These are phyloP conservation scores for Atopsyche davidsoni DNA, from an alignment of 1,140 invertebrate genomes.

Conservation along the genomic window DNA sequence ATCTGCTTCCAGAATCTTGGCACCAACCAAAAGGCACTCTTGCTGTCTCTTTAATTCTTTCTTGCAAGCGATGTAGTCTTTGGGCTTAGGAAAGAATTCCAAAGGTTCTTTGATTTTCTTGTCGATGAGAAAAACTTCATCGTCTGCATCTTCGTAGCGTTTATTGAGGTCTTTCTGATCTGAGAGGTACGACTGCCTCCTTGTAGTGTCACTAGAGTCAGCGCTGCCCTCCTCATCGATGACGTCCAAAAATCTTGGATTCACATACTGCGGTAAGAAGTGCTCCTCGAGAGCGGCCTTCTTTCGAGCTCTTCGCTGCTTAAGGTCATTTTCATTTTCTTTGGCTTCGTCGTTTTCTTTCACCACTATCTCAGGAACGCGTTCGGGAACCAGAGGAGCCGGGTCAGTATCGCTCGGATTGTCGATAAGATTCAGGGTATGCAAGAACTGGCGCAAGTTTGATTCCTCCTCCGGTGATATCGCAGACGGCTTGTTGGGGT, in stretches of 20 bases:
- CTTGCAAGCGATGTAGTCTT: conserved; percentile 23
- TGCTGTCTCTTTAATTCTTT: conserved; percentile 37
- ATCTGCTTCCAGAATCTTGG: conserved; percentile 44
- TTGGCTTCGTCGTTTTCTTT: conserved; percentile 11
- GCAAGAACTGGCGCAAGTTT: conserved; percentile 49
- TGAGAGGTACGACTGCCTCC: conserved; percentile 41
- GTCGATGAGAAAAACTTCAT: conserved; percentile 42
- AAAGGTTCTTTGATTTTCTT: conserved; percentile 28
- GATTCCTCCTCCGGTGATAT: conserved; percentile 43
- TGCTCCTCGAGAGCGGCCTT: conserved; percentile 51
- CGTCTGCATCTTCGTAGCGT: conserved; percentile 43
- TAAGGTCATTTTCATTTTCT: conserved; percentile 25
- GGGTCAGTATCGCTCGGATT: conserved; percentile 24
- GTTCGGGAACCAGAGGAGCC: conserved; percentile 6
- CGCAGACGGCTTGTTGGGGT: conserved; percentile 13
- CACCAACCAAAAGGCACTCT: conserved; percentile 42
- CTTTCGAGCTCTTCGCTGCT: conserved; percentile 45
- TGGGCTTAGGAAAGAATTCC: conserved; percentile 24
- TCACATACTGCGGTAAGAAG: conserved; percentile 46
- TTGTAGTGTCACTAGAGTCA: conserved; percentile 47
- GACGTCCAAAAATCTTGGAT: conserved; percentile 57
- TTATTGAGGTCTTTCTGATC: conserved; percentile 43
- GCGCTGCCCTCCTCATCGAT: conserved; percentile 62
- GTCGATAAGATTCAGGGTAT: conserved; percentile 50
- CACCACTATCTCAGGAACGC: too few relatives aligned